A percentile compares a stretch with the other conserved stretches of the same genome.
Evolutionary conservation across 2,888 invertebrate genomes (phyloP).

Genomic region (Pyrocoelia pectoralis): DNA sequence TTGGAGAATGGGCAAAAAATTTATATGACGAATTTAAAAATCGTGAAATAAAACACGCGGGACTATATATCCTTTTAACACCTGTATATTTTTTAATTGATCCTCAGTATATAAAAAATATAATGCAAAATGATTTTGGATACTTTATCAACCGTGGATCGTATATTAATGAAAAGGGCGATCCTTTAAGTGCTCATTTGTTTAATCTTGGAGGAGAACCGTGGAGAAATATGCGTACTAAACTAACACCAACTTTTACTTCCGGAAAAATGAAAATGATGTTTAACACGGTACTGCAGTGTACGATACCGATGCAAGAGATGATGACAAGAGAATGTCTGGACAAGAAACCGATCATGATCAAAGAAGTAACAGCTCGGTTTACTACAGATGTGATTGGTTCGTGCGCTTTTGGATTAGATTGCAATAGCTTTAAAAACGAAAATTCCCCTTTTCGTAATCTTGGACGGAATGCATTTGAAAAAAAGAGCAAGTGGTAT

Average conservation of each 20-base stretch:
- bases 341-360: slow-evolving; percentile 9
- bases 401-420: slow-evolving; percentile 11
- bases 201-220: slow-evolving; percentile 17
- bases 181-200: slow-evolving; percentile 14
- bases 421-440: slow-evolving; percentile 28
- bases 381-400: slow-evolving; percentile 32
- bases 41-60: slow-evolving; percentile 23
- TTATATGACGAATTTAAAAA: slow-evolving; percentile 18
- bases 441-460: slow-evolving; percentile 52
- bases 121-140: slow-evolving; percentile 24
- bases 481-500: neutral
- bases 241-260: slow-evolving; percentile 16
- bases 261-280: neutral
- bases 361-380: slow-evolving; percentile 16
- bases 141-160: slow-evolving; percentile 19
- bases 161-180: slow-evolving; percentile 23
- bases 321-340: neutral
- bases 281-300: neutral
- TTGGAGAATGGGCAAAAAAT: neutral
- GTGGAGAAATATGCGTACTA: slow-evolving; percentile 21
- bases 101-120: slow-evolving; percentile 8
- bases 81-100: slow-evolving; percentile 22
- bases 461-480: slow-evolving; percentile 11
- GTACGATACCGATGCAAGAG: slow-evolving; percentile 5
- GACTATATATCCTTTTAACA: slow-evolving; percentile 13